Conservation (phyloP, 2,888 invertebrate species). For the Dasysyrphus albostriatus region DNA sequence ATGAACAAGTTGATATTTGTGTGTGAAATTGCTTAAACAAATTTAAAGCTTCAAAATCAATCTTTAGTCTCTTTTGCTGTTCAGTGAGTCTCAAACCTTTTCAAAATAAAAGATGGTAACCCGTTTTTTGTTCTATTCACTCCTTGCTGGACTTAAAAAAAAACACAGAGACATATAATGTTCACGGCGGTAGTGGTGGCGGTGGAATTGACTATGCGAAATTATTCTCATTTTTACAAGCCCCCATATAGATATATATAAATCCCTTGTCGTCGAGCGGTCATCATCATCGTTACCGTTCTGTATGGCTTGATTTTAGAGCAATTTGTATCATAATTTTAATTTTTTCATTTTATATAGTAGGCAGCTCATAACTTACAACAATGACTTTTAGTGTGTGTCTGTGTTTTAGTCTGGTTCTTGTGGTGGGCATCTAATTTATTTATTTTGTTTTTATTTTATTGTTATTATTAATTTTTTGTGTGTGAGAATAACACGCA, state of each 20-base stretch:
- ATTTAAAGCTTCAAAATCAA: too few relatives aligned
- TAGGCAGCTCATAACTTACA: constrained; percentile 50
- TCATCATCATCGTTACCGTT: not conserved
- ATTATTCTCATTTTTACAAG: constrained; percentile 42
- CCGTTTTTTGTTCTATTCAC: not conserved
- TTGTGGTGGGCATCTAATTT: constrained; percentile 27
- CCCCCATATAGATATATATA: not conserved
- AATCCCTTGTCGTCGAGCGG: not conserved
- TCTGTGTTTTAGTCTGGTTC: constrained; percentile 11
- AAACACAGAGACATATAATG: constrained; percentile 39
- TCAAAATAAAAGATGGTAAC: not conserved
- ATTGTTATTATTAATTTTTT: constrained; percentile 2
- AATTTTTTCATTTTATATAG: constrained; percentile 45
- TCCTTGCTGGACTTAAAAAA: not conserved
- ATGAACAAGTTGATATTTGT: too few relatives aligned
- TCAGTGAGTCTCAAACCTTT: too few relatives aligned
- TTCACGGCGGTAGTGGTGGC: constrained; percentile 4
- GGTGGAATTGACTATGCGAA: constrained; percentile 48
- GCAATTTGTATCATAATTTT: constrained; percentile 68
- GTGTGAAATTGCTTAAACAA: too few relatives aligned
- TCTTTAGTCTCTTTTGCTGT: too few relatives aligned
- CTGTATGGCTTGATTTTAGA: constrained; percentile 5
- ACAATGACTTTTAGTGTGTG: constrained; percentile 61
- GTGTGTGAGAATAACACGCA: constrained; percentile 30
- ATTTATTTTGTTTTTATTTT: constrained; percentile 23